Percentiles rank a stretch among this genome's conserved stretches.
These are phyloP conservation scores for Myodes glareolus DNA, from an alignment of 2,113 vertebrate genomes.

Conservation along the genomic window DNA sequence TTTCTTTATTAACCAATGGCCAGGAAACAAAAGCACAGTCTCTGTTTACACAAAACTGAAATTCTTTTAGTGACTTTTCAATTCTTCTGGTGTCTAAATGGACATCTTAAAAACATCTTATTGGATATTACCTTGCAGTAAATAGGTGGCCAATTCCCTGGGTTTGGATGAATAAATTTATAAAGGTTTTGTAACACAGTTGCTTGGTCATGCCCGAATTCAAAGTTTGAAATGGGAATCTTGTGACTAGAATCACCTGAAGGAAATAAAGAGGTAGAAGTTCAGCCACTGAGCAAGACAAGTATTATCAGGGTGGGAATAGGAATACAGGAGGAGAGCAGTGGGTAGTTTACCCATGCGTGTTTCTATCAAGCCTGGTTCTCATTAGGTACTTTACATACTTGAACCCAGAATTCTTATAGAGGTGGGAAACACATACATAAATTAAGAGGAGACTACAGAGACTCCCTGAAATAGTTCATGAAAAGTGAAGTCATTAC, in stretches of 20 bases:
- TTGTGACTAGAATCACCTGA: conserved; percentile 88
- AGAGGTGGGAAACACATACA: not conserved
- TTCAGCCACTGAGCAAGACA: conserved; percentile 2
- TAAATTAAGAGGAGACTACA: not conserved
- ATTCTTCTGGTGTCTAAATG: not conserved
- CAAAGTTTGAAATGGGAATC: conserved; percentile 88
- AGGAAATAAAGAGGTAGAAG: not conserved
- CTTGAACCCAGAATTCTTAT: not conserved
- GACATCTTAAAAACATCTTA: not conserved
- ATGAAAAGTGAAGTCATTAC: not conserved
- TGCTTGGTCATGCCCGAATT: conserved; percentile 75
- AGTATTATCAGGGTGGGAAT: fast-evolving
- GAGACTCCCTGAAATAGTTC: not conserved
- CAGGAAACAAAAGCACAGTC: no score
- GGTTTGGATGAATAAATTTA: conserved; percentile 82
- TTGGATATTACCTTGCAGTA: conserved; percentile 87
- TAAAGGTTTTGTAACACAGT: conserved; percentile 82
- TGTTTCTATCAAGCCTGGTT: not conserved
- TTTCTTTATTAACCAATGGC: no score
- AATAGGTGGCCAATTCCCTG: conserved; percentile 74
- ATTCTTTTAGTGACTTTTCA: not conserved
- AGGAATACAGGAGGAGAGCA: not conserved
- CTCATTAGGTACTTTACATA: not conserved
- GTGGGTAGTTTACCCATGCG: not conserved
- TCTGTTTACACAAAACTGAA: not conserved